Conservation (phyloP, 1,140 invertebrate genomes). For the Delia radicum region DNA sequence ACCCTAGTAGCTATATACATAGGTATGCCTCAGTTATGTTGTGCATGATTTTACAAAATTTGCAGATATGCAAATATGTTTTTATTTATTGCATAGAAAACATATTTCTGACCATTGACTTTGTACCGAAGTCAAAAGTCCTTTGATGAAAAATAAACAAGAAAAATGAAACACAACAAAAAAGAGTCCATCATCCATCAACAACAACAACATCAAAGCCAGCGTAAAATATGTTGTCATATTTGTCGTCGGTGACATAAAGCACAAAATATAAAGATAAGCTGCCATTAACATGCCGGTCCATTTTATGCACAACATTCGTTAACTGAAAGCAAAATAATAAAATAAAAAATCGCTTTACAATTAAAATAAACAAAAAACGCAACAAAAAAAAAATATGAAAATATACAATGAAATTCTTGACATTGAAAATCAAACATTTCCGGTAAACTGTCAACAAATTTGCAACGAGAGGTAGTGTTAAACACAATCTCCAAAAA, state of each 20-base stretch:
- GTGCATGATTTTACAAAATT: no score
- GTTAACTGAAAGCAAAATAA: background rate
- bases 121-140: background rate
- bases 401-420: background rate
- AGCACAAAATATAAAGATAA: background rate
- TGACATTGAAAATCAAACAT: background rate
- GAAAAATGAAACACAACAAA: background rate
- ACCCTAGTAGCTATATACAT: no score
- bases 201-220: constrained; percentile 5
- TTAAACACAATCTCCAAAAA: no score
- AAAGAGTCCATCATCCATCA: background rate
- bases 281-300: constrained; percentile 9
- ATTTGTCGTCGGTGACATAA: background rate
- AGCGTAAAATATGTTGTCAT: background rate
- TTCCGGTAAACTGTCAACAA: background rate
- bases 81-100: no score
- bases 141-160: background rate
- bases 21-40: no score
- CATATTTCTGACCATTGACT: background rate
- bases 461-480: no score
- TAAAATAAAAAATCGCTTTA: background rate
- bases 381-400: background rate
- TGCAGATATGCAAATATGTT: no score
- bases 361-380: background rate
- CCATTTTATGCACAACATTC: background rate